These are phyloP conservation scores for Chauna torquata DNA, from an alignment of 2,113 vertebrate species.

Conservation along the genomic window DNA sequence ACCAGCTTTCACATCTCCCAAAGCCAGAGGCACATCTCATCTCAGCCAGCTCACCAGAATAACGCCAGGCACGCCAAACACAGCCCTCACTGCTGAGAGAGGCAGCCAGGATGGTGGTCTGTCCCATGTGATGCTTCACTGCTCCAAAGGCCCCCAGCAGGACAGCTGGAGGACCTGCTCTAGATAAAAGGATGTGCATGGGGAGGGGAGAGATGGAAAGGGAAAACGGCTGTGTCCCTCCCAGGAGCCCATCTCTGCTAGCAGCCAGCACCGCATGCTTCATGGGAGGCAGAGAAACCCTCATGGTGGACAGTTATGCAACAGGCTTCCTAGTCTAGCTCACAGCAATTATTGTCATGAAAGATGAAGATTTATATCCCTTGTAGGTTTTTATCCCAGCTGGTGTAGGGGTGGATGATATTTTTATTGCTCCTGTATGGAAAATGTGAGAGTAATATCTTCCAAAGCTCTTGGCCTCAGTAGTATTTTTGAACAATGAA, in stretches of 20 bases:
- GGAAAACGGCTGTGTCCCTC: rapidly evolving
- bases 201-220: background rate
- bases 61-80: rapidly evolving
- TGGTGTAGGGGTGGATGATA: conserved; percentile 63
- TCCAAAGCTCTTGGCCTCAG: conserved; percentile 15
- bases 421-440: conserved; percentile 61
- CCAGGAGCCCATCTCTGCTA: background rate
- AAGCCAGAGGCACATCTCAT: background rate
- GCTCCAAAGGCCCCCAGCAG: background rate
- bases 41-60: background rate
- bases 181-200: background rate
- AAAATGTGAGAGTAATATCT: conserved; percentile 53
- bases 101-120: rapidly evolving
- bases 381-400: conserved; percentile 53
- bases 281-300: conserved; percentile 30
- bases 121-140: background rate
- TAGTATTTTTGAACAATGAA: conserved; percentile 1
- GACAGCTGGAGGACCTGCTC: background rate
- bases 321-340: background rate
- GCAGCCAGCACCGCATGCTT: background rate
- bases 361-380: conserved; percentile 53
- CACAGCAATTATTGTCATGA: background rate
- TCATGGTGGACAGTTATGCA: conserved; percentile 1
- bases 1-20: background rate
- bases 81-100: background rate